Base-by-base conservation (phyloP, 2,113 vertebrate species). In the Leucopsar rothschildi region DNA sequence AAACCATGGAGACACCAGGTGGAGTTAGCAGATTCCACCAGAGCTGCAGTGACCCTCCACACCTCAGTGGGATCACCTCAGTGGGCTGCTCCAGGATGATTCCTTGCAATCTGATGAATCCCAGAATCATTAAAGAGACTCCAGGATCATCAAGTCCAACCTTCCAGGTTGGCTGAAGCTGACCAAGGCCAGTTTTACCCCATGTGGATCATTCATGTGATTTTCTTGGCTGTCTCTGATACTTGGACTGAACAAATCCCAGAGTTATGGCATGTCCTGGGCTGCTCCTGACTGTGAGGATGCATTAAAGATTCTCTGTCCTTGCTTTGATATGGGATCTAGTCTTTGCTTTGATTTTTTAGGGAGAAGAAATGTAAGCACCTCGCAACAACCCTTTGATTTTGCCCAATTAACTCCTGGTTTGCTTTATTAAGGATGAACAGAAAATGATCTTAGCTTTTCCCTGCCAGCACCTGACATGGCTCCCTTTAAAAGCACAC, bases 351-450 rank as follows among this genome's bases (percentile, higher is more conserved):
- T 87, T 92, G 73, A 61, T 57, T 85, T 85, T 78, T 61, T n/a
- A 29, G n/a, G 31, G 55, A 78, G 65, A 57, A 75, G 82, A 78
- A 82, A 61, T 7, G 7, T 10, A 24, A 93, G 45, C 75, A 49
- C n/a, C 49, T n/a, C 20, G 2, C 25, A 7, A n/a, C 0, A 72
- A 35, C 72, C 19, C 72, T 84, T 88, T 93, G 86, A 95, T 84
- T 85, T 61, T 12, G 14, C 16, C 78, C 86, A 95, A 95, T 95
- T 95, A 95, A 92, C 77, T 85, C 82, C 88, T 27, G 18, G 2
- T 33, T 82, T 61, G 37, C 86, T 82, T 85, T 88, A 31, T 70
- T 82, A 93, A 61, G 1, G 4, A 71, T 53, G 60, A 44, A 15
- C 37, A 69, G 85, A 56, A 44, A 90, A 82, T 6, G 65, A 70